Evolutionary conservation across 2,113 vertebrate genomes (phyloP).

Genomic region (Apeltes quadracus): DNA sequence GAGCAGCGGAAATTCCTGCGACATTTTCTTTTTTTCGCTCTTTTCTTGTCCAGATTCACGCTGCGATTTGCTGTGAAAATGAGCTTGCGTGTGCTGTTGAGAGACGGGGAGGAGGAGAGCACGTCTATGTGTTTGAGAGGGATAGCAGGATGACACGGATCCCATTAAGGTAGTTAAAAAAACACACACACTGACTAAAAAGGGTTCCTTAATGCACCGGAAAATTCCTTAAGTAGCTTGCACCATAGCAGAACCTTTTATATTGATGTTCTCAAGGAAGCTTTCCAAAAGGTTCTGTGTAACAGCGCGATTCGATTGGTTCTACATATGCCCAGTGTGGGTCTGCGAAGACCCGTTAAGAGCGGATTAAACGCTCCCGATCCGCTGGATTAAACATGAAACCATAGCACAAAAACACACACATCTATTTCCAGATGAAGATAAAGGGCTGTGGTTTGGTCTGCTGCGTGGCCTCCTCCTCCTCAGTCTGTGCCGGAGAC

Average conservation of each 20-base stretch:
- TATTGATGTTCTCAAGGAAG: slow-evolving; percentile 21
- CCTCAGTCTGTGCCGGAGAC: slow-evolving; percentile 61
- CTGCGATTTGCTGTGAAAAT: slow-evolving; percentile 43
- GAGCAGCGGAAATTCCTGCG: slow-evolving; percentile 4
- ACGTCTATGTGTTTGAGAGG: slow-evolving; percentile 8
- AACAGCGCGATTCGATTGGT: slow-evolving; percentile 21
- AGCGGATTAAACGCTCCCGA: slow-evolving; percentile 31
- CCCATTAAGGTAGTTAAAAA: slow-evolving; percentile 10
- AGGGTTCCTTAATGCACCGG: slow-evolving; percentile 6
- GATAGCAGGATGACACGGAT: neutral
- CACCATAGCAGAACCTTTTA: slow-evolving; percentile 2
- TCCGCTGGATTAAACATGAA: slow-evolving; percentile 39
- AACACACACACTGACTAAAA: neutral
- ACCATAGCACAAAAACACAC: slow-evolving; percentile 10
- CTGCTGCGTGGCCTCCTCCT: slow-evolving; percentile 66
- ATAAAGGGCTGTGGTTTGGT: slow-evolving; percentile 65
- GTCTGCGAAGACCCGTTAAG: slow-evolving; percentile 15
- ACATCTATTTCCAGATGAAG: slow-evolving; percentile 62
- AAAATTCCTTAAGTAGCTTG: slow-evolving; percentile 26
- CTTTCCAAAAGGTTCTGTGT: slow-evolving; percentile 16
- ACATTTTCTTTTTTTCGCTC: slow-evolving; percentile 30
- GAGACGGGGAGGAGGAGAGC: slow-evolving; percentile 2
- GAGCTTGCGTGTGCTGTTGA: slow-evolving; percentile 36
- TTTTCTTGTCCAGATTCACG: slow-evolving; percentile 37
- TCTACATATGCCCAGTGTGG: slow-evolving; percentile 8